Evolutionary conservation across 2,888 invertebrate species (phyloP).

Genomic region (Melanotus villosus): DNA sequence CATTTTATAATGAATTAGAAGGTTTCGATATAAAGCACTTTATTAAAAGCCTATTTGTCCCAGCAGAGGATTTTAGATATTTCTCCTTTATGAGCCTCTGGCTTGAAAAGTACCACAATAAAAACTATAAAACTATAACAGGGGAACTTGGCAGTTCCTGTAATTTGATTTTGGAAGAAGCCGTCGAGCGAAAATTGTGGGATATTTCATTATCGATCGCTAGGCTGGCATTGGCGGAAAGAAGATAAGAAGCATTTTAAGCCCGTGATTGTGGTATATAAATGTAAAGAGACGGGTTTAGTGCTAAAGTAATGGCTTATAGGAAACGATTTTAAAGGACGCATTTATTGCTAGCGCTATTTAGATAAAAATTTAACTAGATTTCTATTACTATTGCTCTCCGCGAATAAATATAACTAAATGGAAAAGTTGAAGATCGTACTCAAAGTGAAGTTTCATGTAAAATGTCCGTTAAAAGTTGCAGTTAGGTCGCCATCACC

Average conservation of each 20-base stretch:
- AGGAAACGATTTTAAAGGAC: conserved; percentile 45
- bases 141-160: conserved; percentile 43
- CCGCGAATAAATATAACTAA: conserved; percentile 36
- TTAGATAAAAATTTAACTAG: conserved; percentile 45
- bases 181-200: conserved; percentile 47
- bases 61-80: neutral
- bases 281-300: conserved; percentile 47
- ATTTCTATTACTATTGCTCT: conserved; percentile 24
- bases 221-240: conserved; percentile 45
- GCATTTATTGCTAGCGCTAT: conserved; percentile 45
- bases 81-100: conserved; percentile 1
- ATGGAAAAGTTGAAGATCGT: conserved; percentile 12
- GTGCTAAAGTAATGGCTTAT: conserved; percentile 47
- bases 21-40: neutral
- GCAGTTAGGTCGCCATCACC: conserved; percentile 29
- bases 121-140: conserved; percentile 47
- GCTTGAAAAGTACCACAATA: conserved; percentile 33
- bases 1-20: too few species aligned
- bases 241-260: conserved; percentile 47
- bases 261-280: conserved; percentile 46
- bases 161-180: conserved; percentile 46
- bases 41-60: neutral
- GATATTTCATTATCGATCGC: conserved; percentile 49
- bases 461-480: conserved; percentile 32
- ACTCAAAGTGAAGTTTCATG: conserved; percentile 26